Conservation (phyloP, 2,888 invertebrate genomes). For the Dynastes tityus region DNA sequence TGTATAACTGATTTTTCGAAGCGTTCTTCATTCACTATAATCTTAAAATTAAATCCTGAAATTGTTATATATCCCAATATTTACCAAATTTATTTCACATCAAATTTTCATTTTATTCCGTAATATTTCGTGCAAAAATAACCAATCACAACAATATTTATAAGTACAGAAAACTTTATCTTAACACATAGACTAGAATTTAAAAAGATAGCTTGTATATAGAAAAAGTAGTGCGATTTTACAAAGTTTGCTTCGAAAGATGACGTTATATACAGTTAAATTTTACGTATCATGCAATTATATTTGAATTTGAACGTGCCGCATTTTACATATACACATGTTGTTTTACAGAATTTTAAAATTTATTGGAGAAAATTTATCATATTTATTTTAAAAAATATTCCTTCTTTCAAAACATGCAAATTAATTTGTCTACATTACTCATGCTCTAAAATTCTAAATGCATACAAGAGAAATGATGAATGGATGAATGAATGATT, state of each 20-base stretch:
- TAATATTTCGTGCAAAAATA: too few species aligned
- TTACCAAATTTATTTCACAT: too few species aligned
- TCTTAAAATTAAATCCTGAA: too few species aligned
- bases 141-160: too few species aligned
- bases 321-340: background rate
- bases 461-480: background rate
- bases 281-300: conserved; percentile 5
- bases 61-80: too few species aligned
- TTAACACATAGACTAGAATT: too few species aligned
- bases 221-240: too few species aligned
- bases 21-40: too few species aligned
- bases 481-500: conserved; percentile 13
- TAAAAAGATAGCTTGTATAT: too few species aligned
- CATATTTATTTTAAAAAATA: background rate
- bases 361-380: background rate
- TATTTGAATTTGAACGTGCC: background rate
- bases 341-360: background rate
- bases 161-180: too few species aligned
- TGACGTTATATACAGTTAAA: background rate
- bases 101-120: too few species aligned
- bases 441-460: background rate
- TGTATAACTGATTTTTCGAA: too few species aligned
- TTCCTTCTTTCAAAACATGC: background rate
- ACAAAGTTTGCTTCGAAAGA: background rate
- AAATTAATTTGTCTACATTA: background rate